Percentiles rank a stretch among this genome's conserved stretches.
Conservation (phyloP, 30 jellyfish, hydroid and myxozoan species). For the Hydractinia echinata region DNA sequence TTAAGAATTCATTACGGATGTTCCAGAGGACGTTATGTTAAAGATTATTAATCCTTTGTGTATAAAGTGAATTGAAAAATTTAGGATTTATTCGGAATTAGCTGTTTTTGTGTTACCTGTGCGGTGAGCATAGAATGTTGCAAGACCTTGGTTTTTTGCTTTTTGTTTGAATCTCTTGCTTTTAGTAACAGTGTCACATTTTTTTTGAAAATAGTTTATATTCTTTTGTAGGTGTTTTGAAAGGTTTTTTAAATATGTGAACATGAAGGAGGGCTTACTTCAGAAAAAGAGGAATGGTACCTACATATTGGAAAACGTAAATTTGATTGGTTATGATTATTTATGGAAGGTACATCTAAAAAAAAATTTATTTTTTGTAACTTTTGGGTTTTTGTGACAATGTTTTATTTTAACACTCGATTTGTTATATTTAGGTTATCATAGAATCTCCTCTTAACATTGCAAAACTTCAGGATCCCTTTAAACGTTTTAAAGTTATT, state of each 20-base stretch:
- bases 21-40: too few relatives aligned
- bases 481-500: background rate
- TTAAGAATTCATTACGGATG: too few relatives aligned
- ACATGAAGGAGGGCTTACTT: constrained; percentile 65
- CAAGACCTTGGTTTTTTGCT: too few relatives aligned
- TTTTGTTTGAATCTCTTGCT: too few relatives aligned
- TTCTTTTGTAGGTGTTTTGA: constrained; percentile 74
- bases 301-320: constrained; percentile 69
- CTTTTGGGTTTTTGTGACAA: background rate
- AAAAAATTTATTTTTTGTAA: background rate
- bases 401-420: constrained; percentile 16
- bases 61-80: too few relatives aligned
- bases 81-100: too few relatives aligned
- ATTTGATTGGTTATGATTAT: constrained; percentile 78
- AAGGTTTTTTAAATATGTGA: constrained; percentile 84
- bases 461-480: constrained; percentile 3
- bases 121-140: too few relatives aligned
- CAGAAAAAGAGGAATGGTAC: constrained; percentile 82
- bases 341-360: constrained; percentile 69
- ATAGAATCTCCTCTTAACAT: constrained; percentile 62
- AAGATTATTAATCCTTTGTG: too few relatives aligned
- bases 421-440: constrained; percentile 42
- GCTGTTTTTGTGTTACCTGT: too few relatives aligned
- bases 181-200: too few relatives aligned
- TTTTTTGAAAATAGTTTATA: too few relatives aligned